A percentile compares a stretch with the other conserved stretches of the same genome.
Evolutionary conservation across 2,797 vertebrate genomes (phyloP).

Genomic region (Paguma larvata): DNA sequence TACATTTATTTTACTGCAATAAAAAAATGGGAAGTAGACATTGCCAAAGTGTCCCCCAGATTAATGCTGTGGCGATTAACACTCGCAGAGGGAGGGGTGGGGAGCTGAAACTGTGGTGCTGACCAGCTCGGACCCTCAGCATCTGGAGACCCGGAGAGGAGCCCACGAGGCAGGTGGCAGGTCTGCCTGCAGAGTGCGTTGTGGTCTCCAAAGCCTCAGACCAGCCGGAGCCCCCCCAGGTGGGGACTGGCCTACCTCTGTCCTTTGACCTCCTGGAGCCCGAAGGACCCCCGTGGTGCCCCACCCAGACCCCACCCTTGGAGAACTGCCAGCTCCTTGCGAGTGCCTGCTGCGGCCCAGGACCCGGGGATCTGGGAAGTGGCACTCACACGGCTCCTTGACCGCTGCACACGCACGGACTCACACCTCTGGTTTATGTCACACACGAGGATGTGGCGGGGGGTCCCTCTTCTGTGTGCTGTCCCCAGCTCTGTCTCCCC

Average conservation of each 20-base stretch:
- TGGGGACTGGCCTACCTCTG: too few species aligned
- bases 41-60: neutral
- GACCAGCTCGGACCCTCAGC: fast-evolving
- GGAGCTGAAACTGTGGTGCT: fast-evolving
- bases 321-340: too few species aligned
- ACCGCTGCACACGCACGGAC: fast-evolving
- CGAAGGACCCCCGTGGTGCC: fast-evolving
- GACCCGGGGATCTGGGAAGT: too few species aligned
- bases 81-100: too few species aligned
- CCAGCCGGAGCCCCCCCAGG: neutral
- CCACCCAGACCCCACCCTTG: neutral
- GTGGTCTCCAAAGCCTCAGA: too few species aligned
- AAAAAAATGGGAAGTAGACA: neutral
- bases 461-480: neutral
- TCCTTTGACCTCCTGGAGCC: neutral
- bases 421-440: neutral
- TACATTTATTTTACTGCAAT: fast-evolving
- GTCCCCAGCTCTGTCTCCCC: too few species aligned
- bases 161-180: fast-evolving
- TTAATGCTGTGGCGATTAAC: neutral
- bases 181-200: neutral
- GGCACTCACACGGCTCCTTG: fast-evolving
- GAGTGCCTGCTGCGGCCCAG: neutral
- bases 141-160: neutral
- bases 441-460: fast-evolving